phyloP scores from a whole-genome alignment of 2,113 vertebrate genomes.

The Colaptes auratus region DNA sequence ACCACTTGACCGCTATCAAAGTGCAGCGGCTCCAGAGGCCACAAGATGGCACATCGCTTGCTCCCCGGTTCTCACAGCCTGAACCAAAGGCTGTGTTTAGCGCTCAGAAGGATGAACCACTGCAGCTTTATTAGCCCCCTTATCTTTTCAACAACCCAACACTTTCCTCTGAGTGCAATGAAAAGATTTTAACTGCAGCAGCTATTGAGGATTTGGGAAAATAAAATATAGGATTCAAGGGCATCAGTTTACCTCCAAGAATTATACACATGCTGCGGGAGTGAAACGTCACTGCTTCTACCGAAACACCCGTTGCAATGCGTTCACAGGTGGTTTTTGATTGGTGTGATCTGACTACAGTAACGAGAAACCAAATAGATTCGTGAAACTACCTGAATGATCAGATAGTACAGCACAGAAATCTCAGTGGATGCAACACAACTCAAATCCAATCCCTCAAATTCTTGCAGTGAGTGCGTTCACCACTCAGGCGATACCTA shows the following conservation, averaged over 20 bases:
- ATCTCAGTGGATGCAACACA: background rate
- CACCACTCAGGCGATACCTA: background rate
- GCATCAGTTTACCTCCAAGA: background rate
- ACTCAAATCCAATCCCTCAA: background rate
- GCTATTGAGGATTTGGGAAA: background rate
- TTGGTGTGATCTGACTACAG: background rate
- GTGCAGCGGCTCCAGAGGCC: conserved; percentile 50
- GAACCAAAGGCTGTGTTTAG: background rate
- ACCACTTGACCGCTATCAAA: background rate
- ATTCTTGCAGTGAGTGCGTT: background rate
- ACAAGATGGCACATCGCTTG: conserved; percentile 72
- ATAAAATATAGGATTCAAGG: background rate
- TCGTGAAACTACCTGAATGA: background rate
- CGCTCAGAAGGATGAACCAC: background rate
- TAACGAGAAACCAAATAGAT: background rate
- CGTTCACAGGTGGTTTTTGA: background rate
- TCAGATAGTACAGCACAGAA: background rate
- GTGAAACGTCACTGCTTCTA: background rate
- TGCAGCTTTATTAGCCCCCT: background rate
- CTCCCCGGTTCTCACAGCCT: background rate
- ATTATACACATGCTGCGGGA: fast-evolving
- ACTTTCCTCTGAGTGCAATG: background rate
- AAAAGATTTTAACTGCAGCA: background rate
- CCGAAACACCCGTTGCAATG: background rate
- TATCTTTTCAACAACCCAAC: background rate